Percentiles rank a stretch among this genome's conserved stretches.
Conservation (phyloP, 2,797 vertebrate species). For the Remorina albescens region DNA sequence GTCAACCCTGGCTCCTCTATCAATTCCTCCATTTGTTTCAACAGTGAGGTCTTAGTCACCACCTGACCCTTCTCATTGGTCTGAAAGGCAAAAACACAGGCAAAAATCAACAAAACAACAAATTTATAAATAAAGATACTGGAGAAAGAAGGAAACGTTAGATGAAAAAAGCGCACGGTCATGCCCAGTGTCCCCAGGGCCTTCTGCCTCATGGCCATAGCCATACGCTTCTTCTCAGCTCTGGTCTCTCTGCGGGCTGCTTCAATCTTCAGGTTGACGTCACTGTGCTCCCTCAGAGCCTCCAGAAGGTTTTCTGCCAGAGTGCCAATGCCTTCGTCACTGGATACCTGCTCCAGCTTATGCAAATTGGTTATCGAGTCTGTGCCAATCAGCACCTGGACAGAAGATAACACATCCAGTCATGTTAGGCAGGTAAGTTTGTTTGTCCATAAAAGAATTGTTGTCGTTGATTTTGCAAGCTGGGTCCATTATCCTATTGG, state of each 20-base stretch:
- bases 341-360: slow-evolving; percentile 99
- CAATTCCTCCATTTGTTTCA: slow-evolving; percentile 99
- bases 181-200: slow-evolving; percentile 97
- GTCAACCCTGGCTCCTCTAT: slow-evolving; percentile 98
- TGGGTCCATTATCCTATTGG: neutral
- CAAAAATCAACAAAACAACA: neutral
- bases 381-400: slow-evolving; percentile 93
- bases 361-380: slow-evolving; percentile 98
- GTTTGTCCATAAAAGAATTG: neutral
- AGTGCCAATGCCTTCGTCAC: slow-evolving; percentile 97
- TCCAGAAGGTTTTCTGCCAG: slow-evolving; percentile 97
- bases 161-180: slow-evolving; percentile 88
- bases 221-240: slow-evolving; percentile 98
- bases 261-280: slow-evolving; percentile 97
- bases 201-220: slow-evolving; percentile 99
- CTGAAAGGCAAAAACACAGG: slow-evolving; percentile 78
- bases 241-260: slow-evolving; percentile 96
- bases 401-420: slow-evolving; percentile 16
- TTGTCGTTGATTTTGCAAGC: neutral
- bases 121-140: neutral
- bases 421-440: neutral
- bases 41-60: slow-evolving; percentile 96
- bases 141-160: neutral
- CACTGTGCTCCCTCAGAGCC: slow-evolving; percentile 92
- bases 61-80: slow-evolving; percentile 99